Evolutionary conservation across 2,797 vertebrate genomes (phyloP), one percentile per base, ranked within the genome.

Genomic region (Cottoperca gobio): DNA sequence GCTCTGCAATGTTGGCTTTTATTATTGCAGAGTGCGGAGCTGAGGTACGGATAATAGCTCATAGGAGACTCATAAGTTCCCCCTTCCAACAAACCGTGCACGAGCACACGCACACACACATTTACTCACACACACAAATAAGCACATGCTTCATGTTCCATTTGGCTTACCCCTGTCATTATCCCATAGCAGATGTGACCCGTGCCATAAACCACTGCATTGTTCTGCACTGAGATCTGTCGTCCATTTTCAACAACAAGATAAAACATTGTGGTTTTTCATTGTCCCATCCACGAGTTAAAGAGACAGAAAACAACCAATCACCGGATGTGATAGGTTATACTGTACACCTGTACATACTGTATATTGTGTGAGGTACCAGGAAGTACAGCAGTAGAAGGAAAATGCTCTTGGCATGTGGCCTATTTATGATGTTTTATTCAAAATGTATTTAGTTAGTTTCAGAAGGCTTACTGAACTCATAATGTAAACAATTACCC

Each of bases 141-240:
- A 48, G 53, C 70, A 81, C 79, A 70, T 66, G 68, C 81, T 83
- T 87, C 82, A 85, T 83, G 81, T 88, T 91, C 87, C 91, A 90
- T 93, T 94, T 93, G 92, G 94, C 92, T 91, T 90, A 89, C 85
- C 81, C 75, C 82, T 76, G 88, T 90, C 86, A 93, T 94, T 93
- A 93, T 88, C 85, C 81, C 46, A 23, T 7, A 89, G 91, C 95
- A 95, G 94, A 94, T 95, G 94, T 94, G 94, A 89, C 94, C 90
- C 72, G 12, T 53, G 83, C 86, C 79, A 81, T 92, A 92, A 93
- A 94, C 89, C 83, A 66, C 89, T 86, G 83, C 86, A 82, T 85
- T 88, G 90, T 88, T 84, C 82, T 86, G 75, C 76, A 45, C 17
- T 42, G 45, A 75, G 54, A 82, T 23, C 73, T 40, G 46, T 57